These are phyloP conservation scores for Sapayoa aenigma DNA, from an alignment of 2,113 vertebrate species.

Conservation along the genomic window DNA sequence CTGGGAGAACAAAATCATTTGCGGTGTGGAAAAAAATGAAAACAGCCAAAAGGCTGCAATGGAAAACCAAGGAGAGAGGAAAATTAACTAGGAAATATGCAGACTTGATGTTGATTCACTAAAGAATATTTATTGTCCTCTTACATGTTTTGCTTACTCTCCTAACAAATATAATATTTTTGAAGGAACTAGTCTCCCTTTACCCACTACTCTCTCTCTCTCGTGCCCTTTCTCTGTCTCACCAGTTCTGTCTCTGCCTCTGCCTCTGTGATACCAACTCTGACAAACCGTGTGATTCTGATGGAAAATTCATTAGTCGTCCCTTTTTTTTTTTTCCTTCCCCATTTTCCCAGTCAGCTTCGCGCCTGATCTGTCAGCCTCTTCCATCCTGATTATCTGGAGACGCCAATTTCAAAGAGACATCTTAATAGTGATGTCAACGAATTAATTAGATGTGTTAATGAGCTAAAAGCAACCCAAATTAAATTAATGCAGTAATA, in stretches of 20 bases:
- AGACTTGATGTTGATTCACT: not conserved
- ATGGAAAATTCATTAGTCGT: slow-evolving; percentile 82
- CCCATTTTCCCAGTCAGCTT: slow-evolving; percentile 82
- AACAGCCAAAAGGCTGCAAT: not conserved
- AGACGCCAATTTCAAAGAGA: slow-evolving; percentile 99
- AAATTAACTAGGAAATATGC: slow-evolving; percentile 40
- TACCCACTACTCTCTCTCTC: slow-evolving; percentile 37
- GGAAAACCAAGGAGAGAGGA: not conserved
- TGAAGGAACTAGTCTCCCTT: not conserved
- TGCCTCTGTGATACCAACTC: slow-evolving; percentile 70
- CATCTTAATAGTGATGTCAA: slow-evolving; percentile 99
- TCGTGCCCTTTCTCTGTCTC: slow-evolving; percentile 68
- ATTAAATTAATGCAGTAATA: slow-evolving; percentile 99
- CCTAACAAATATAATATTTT: slow-evolving; percentile 60
- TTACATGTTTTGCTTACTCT: slow-evolving; percentile 46
- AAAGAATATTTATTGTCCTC: slow-evolving; percentile 58
- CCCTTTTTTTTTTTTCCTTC: slow-evolving; percentile 47
- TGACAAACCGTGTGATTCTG: slow-evolving; percentile 69
- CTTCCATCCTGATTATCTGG: slow-evolving; percentile 99
- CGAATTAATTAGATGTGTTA: slow-evolving; percentile 99
- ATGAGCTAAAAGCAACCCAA: slow-evolving; percentile 99
- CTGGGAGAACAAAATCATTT: not conserved
- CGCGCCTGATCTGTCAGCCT: slow-evolving; percentile 91
- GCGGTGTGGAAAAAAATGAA: not conserved
- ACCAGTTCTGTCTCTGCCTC: slow-evolving; percentile 68